phyloP scores from a whole-genome alignment of 53 echinoderm and acorn worm genomes.

The Stichopus horrens region DNA sequence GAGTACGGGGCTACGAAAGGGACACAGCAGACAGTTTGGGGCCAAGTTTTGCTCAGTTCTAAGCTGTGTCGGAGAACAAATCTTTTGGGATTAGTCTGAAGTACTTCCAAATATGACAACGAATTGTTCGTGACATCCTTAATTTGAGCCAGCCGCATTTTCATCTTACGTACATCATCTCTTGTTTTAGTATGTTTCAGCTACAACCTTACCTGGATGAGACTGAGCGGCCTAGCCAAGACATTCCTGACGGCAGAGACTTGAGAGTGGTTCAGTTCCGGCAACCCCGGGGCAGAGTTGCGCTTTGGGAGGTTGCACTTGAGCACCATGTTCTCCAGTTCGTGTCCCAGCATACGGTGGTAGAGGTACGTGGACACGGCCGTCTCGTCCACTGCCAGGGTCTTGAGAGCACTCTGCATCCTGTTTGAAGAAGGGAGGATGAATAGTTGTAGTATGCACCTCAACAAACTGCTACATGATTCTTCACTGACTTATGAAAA shows the following conservation, averaged over 20 bases:
- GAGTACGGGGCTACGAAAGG: no score
- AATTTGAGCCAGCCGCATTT: no score
- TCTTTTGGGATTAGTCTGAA: no score
- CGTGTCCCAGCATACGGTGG: conserved; percentile 89
- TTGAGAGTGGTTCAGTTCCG: conserved; percentile 96
- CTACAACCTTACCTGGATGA: conserved; percentile 77
- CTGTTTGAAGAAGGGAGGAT: conserved; percentile 42
- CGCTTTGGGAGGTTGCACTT: conserved; percentile 94
- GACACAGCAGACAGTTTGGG: no score
- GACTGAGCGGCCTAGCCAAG: conserved; percentile 85
- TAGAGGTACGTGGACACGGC: conserved; percentile 96
- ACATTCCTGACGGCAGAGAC: conserved; percentile 97
- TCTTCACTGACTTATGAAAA: no score
- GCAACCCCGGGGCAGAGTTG: conserved; percentile 79
- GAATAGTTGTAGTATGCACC: not conserved
- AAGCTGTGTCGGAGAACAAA: no score
- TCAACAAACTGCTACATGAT: not conserved
- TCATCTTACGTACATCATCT: no score
- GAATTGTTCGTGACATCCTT: no score
- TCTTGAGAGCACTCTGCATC: conserved; percentile 97
- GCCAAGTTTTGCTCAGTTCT: no score
- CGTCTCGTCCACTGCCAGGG: conserved; percentile 92
- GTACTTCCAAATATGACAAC: no score
- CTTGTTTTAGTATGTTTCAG: no score
- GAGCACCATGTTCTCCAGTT: conserved; percentile 91